Evolutionary conservation across 1,140 invertebrate species (phyloP), one percentile per base, ranked within the genome.

Genomic region (Radopholus similis): DNA sequence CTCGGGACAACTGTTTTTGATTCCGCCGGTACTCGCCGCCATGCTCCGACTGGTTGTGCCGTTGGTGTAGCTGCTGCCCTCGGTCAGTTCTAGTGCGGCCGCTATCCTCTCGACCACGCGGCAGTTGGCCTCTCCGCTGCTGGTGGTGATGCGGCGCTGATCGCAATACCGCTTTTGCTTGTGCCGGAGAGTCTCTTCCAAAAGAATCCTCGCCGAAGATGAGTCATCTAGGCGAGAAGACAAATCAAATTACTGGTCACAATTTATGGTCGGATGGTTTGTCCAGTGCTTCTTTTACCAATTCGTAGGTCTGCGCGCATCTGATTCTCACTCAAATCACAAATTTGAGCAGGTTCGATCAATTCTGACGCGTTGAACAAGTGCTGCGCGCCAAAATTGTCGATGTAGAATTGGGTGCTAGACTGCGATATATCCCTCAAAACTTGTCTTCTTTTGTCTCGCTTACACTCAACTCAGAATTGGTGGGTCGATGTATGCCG

Each of bases 111-210:
- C 44, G 2, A 13, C 59, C 40, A 65, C 35, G 30, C 42, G 32
- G 23, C 34, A 67, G 59, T 67, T 64, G 9, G 28, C 21, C 13
- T 35, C 44, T 15, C 42, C 38, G 28, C 32, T 42, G 38, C 28
- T 49, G 37, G 58, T 62, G 32, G 71, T 75, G 9, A 75, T 72
- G 30, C 75, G 44, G 35, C 64, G 69, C 30, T 75, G 73, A 13
- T 69, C 63, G 15, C 32, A 11, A 40, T 75, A 75, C 13, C 63
- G 30, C 49, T 69, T 38, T 26, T 58, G 74, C 44, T 75, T 75
- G 38, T 75, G 73, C 26, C 30, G 30, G 11, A 75, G 35, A 3
- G 71, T 47, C 40, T 77, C 73, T 35, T 64, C 70, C 5, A 70
- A 35, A 37, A 58, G 28, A n/a, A 75, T 47, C 15, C 32, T 55